Conservation (phyloP, 2,888 invertebrate species). For the Calliphora vomitoria region DNA sequence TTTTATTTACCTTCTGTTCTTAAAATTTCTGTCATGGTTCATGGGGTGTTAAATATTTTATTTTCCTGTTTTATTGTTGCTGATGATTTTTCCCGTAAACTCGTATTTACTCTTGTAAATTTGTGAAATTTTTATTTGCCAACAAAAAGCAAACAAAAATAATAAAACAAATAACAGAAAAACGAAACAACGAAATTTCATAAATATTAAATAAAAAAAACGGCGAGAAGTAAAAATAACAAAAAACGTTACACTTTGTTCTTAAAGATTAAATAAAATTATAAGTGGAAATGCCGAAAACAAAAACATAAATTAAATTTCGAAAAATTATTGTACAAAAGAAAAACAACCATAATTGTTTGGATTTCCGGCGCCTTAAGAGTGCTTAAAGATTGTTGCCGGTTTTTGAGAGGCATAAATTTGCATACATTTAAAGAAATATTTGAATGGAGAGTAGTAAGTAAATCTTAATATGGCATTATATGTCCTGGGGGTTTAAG, state of each 20-base stretch:
- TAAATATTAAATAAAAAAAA: constrained; percentile 16
- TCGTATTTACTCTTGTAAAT: constrained; percentile 54
- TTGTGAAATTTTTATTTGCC: constrained; percentile 31
- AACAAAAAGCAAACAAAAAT: background rate
- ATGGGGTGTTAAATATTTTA: constrained; percentile 43
- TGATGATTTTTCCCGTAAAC: constrained; percentile 1
- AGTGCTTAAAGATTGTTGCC: background rate
- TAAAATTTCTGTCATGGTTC: constrained; percentile 1
- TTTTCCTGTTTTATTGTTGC: constrained; percentile 30
- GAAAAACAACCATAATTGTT: background rate
- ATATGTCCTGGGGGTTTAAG: no score
- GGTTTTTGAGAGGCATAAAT: background rate
- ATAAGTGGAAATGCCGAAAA: background rate
- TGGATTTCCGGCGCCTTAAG: background rate
- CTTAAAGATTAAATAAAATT: constrained; percentile 11
- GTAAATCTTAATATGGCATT: no score
- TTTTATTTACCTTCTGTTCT: background rate
- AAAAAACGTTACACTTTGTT: background rate
- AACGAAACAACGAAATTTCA: background rate
- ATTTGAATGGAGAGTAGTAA: no score
- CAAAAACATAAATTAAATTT: background rate
- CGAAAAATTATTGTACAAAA: background rate
- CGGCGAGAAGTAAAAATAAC: background rate
- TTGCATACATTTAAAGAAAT: background rate
- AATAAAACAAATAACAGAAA: background rate